Base-by-base conservation (phyloP, 1,140 invertebrate species). In the Anoplolepis gracilipes region DNA sequence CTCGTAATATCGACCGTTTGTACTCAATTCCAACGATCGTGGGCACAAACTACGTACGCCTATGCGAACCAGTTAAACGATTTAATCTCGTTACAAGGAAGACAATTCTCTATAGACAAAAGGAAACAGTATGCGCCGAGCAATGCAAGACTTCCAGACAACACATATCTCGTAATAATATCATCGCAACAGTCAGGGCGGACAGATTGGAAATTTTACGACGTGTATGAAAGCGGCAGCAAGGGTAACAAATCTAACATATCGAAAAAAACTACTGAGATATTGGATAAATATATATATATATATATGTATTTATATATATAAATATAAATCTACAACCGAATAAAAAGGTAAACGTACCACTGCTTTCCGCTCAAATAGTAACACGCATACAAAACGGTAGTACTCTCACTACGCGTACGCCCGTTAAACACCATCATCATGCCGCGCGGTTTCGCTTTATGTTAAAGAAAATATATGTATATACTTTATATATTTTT, bases 81-180 rank as follows among this genome's bases (percentile, higher is more conserved):
- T 67, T 84, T 86, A 76, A 73, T 67, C 85, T 89, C 72, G 87
- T 78, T 62, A 88, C 59, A 84, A 78, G 78, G 73, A 82, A 61
- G 78, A 89, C 57, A 88, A 75, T 57, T 78, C 62, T 81, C 57
- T 84, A 84, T 59, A 64, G 19, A 84, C 46, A 88, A 78, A 82
- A 73, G 62, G 75, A 77, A 77, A 85, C 64, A 85, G 36, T 84
- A 86, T 85, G 42, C 78, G 85, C 82, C 85, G 88, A 69, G 81
- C 85, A 87, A 89, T 90, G 88, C 85, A 90, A 49, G 69, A 85
- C 64, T 87, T 89, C 69, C 85, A 87, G 76, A 86, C 79, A 85
- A 86, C 59, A 86, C 30, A 85, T 77, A 78, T 87, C 53, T 77
- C 72, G 84, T 65, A 85, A 88, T 87, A 87, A 88, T 49, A 46